These are phyloP conservation scores for Dolichomitus sp. DNA, from an alignment of 2,888 invertebrate species.

Conservation along the genomic window DNA sequence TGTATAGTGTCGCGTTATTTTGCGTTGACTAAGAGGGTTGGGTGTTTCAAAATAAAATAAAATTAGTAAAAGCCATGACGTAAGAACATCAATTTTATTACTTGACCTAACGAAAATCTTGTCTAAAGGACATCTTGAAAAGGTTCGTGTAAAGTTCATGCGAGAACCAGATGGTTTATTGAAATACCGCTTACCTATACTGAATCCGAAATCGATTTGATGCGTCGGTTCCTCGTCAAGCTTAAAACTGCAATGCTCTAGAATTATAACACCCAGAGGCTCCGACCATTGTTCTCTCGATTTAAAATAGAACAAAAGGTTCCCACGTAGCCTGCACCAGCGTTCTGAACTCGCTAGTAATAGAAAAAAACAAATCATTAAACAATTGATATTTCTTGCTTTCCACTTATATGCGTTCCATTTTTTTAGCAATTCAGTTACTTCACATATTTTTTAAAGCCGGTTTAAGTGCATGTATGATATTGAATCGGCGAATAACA, in stretches of 20 bases:
- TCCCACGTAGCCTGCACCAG: conserved; percentile 97
- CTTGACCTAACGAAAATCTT: too few relatives aligned
- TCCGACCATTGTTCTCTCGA: conserved; percentile 95
- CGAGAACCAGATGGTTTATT: background rate
- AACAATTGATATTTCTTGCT: conserved; percentile 8
- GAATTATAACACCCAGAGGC: conserved; percentile 94
- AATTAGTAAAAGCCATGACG: too few relatives aligned
- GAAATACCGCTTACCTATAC: conserved; percentile 89
- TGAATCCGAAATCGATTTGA: conserved; percentile 93
- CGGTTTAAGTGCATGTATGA: background rate
- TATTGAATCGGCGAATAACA: background rate
- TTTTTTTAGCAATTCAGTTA: background rate
- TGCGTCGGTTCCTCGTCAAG: conserved; percentile 86
- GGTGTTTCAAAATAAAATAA: too few relatives aligned
- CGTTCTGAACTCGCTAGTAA: conserved; percentile 91
- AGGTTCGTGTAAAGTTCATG: background rate
- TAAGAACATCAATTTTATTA: too few relatives aligned
- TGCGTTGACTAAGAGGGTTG: too few relatives aligned
- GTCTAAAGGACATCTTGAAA: background rate
- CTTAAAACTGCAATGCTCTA: conserved; percentile 94
- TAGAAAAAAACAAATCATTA: conserved; percentile 56
- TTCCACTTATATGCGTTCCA: background rate
- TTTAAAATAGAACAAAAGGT: conserved; percentile 97
- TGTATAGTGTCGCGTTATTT: too few relatives aligned
- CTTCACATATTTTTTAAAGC: background rate